Conservation (phyloP, 2,888 invertebrate species). For the Orthosia gothica region DNA sequence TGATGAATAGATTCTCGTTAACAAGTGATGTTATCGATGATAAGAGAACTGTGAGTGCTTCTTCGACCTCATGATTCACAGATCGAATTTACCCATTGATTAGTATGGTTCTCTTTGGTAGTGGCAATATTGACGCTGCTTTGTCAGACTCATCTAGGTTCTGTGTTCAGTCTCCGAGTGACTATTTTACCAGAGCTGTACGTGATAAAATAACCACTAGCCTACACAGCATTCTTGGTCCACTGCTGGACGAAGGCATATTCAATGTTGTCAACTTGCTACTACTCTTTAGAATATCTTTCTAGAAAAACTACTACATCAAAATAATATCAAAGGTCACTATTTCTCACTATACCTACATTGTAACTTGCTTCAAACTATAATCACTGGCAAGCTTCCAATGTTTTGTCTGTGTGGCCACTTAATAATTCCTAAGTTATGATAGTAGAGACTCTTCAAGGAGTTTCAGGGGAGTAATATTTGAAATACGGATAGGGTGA, state of each 20-base stretch:
- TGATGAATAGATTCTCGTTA: too few relatives aligned
- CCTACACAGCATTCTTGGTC: too few relatives aligned
- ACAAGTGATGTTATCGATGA: too few relatives aligned
- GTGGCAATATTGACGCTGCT: too few relatives aligned
- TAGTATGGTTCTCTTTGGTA: too few relatives aligned
- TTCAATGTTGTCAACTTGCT: too few relatives aligned
- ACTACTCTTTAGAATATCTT: neutral
- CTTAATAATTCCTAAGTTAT: conserved; percentile 34
- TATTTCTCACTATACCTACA: conserved; percentile 1
- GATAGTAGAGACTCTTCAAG: neutral
- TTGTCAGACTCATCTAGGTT: neutral
- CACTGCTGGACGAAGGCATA: too few relatives aligned
- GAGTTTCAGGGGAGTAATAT: conserved; percentile 5
- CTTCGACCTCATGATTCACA: too few relatives aligned
- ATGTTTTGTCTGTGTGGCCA: conserved; percentile 25
- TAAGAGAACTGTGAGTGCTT: too few relatives aligned
- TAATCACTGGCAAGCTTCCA: conserved; percentile 46
- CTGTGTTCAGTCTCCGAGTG: neutral
- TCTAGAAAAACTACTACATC: neutral
- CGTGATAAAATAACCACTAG: too few relatives aligned
- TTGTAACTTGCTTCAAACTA: conserved; percentile 26
- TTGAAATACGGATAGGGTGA: conserved; percentile 4
- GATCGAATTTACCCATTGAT: too few relatives aligned
- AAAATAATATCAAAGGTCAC: neutral
- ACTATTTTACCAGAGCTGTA: neutral